phyloP scores from a whole-genome alignment of 2,888 invertebrate genomes.

The Antitype chi region DNA sequence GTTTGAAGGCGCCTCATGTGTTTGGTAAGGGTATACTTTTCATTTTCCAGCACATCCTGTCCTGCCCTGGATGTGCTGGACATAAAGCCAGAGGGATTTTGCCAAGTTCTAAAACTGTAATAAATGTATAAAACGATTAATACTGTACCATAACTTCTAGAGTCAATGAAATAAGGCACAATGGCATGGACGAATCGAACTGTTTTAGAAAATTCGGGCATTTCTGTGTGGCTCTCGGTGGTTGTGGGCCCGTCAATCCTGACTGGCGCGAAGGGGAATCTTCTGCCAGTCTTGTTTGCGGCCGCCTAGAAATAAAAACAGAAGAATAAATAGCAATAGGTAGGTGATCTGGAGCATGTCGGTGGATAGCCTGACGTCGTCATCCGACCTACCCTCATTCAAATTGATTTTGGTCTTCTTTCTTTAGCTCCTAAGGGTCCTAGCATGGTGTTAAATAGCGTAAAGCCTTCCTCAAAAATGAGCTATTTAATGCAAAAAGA shows the following conservation, averaged over 20 bases:
- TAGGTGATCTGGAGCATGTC: too few relatives aligned
- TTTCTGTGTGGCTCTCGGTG: neutral
- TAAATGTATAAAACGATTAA: neutral
- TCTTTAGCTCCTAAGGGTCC: too few relatives aligned
- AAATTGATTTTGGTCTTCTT: neutral
- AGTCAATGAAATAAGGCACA: constrained; percentile 84
- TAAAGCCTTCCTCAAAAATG: too few relatives aligned
- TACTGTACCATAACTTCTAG: constrained; percentile 82
- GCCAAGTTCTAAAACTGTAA: neutral
- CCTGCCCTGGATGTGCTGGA: neutral
- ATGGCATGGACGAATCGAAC: constrained; percentile 80
- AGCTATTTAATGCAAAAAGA: too few relatives aligned
- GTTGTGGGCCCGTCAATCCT: constrained; percentile 63
- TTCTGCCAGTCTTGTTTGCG: constrained; percentile 66
- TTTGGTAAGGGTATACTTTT: neutral
- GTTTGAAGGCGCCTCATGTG: neutral
- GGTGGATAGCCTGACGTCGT: neutral
- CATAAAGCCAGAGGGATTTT: neutral
- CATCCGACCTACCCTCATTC: neutral
- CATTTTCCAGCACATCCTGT: neutral
- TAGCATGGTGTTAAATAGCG: too few relatives aligned
- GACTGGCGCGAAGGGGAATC: constrained; percentile 79
- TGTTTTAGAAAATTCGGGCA: constrained; percentile 62
- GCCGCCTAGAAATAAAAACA: constrained; percentile 36
- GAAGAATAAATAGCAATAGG: neutral